phyloP scores from a whole-genome alignment of 2,888 invertebrate species.

The Exocentrus adspersus region DNA sequence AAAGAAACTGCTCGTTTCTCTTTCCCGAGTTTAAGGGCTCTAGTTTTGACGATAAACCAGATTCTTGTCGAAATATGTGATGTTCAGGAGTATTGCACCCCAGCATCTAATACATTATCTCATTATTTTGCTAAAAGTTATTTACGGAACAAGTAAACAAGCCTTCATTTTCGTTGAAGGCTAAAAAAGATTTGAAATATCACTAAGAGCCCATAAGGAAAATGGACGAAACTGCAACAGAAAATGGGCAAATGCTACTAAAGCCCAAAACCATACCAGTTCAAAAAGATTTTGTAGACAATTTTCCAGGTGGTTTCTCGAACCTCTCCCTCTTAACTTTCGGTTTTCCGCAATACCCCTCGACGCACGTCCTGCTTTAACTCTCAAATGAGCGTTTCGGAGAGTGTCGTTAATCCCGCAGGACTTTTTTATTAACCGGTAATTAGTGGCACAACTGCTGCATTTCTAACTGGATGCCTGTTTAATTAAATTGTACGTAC shows the following conservation, averaged over 20 bases:
- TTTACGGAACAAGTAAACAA: too few relatives aligned
- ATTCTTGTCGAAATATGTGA: background rate
- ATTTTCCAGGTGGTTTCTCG: background rate
- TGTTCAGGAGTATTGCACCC: too few relatives aligned
- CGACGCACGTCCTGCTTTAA: slow-evolving; percentile 15
- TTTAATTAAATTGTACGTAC: slow-evolving; percentile 16
- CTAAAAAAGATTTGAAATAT: too few relatives aligned
- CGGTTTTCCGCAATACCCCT: slow-evolving; percentile 1
- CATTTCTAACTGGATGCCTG: slow-evolving; percentile 21
- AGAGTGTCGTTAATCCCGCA: slow-evolving; percentile 21
- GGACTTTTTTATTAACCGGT: slow-evolving; percentile 19
- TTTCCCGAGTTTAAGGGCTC: slow-evolving; percentile 13
- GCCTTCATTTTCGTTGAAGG: too few relatives aligned
- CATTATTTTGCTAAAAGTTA: too few relatives aligned
- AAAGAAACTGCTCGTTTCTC: slow-evolving; percentile 37
- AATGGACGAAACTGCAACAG: too few relatives aligned
- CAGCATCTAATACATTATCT: too few relatives aligned
- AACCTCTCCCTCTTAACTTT: slow-evolving; percentile 10
- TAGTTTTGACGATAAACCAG: background rate
- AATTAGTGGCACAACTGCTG: slow-evolving; percentile 20
- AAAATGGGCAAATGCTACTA: too few relatives aligned
- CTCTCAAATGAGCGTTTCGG: slow-evolving; percentile 16
- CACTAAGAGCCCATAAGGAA: too few relatives aligned
- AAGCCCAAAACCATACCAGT: too few relatives aligned
- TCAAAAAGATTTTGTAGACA: too few relatives aligned